Evolutionary conservation across 2,888 invertebrate genomes (phyloP).

Genomic region (Plebejus argus): DNA sequence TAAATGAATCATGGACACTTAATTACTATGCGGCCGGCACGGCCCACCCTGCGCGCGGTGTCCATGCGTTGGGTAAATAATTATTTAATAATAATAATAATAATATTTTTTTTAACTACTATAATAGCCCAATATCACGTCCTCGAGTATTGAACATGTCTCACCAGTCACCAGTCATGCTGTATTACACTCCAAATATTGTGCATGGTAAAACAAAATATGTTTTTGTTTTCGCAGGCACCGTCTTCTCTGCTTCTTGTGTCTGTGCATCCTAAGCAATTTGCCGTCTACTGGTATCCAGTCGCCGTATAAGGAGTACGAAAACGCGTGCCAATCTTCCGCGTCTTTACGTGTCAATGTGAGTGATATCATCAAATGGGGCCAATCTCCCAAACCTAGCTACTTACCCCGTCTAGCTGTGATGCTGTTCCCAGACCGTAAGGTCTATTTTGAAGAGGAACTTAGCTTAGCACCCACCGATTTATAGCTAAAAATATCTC

Average conservation of each 20-base stretch:
- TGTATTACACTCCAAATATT: no score
- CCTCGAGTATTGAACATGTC: no score
- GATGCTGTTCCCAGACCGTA: conserved; percentile 52
- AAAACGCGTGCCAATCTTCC: conserved; percentile 49
- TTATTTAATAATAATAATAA: no score
- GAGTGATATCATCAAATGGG: conserved; percentile 54
- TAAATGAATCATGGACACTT: no score
- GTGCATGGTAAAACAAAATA: neutral
- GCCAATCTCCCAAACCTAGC: conserved; percentile 43
- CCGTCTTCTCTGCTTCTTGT: conserved; percentile 60
- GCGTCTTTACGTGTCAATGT: conserved; percentile 43
- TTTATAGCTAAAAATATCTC: conserved; percentile 22
- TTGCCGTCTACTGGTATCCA: conserved; percentile 46
- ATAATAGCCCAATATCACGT: no score
- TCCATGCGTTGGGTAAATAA: no score
- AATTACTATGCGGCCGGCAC: no score
- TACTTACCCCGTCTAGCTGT: conserved; percentile 55
- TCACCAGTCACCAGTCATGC: no score
- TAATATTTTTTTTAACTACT: no score
- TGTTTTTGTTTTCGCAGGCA: conserved; percentile 50
- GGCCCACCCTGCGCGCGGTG: no score
- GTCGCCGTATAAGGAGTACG: conserved; percentile 48
- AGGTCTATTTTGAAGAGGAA: conserved; percentile 54
- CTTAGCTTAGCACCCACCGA: conserved; percentile 41
- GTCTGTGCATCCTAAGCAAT: conserved; percentile 52